Evolutionary conservation across 2,113 vertebrate genomes (phyloP), one percentile per base, ranked within the genome.

Genomic region (Acinonyx jubatus): DNA sequence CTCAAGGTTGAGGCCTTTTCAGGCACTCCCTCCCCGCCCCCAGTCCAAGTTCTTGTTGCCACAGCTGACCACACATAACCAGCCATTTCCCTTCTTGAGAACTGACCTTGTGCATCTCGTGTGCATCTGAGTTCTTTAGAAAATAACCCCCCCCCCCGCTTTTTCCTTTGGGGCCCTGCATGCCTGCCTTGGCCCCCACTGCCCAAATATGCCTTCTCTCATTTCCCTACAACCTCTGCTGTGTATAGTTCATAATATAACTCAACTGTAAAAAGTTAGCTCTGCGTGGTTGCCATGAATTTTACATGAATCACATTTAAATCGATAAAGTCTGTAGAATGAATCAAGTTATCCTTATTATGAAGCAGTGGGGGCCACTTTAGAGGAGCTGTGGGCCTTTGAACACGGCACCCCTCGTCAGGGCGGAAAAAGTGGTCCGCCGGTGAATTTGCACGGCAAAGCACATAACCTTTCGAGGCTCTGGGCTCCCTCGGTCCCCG

Each of bases 281-380:
- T 97, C 89, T 92, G 89, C 79, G 15, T 61, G n/a, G 66, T 65
- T 41, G 41, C 88, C 78, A 55, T 98, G 94, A 97, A 97, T 97
- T 96, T 97, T 96, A 68, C 78, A 68, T 96, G 95, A 97, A 91
- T 97, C 92, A 92, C 52, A 96, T 93, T 94, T 93, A 93, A 97
- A 95, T 97, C 97, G 96, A 85, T 97, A 83, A 94, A 97, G 82
- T 65, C 96, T 96, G 86, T 93, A 97, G 86, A 96, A 89, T 83
- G 89, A 95, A 97, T 55, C 86, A 33, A 79, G 91, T 82, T 80
- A 94, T 89, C 21, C 12, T 92, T 89, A 25, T 69, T 36, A 36
- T 61, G 25, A 95, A 95, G 83, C 80, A 82, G 85, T 68, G 23
- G 89, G 90, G 68, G 55, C 15, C 48, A 14, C 16, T 84, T 94